Base-by-base conservation (phyloP, 2,113 vertebrate species). In the Chaetops frenatus region DNA sequence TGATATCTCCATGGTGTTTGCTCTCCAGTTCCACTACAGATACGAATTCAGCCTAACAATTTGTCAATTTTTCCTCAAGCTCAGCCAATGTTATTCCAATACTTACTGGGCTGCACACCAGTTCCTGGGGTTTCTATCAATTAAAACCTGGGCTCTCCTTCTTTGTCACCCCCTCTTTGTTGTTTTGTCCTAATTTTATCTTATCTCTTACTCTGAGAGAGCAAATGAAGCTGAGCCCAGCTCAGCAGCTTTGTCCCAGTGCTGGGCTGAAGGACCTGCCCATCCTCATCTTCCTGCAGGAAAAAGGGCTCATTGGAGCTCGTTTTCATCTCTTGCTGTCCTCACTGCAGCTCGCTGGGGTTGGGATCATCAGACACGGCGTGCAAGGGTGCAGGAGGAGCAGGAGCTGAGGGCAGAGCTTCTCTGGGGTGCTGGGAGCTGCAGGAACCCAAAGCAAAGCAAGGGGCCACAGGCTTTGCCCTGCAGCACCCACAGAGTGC, bases 61-160 rank as follows among this genome's bases (percentile, higher is more conserved):
- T 94, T 80, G 70, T 88, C 81, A 71, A 7, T 51, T 67, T 33
- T 81, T 90, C 79, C 74, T 36, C 38, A 76, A 90, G 54, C 81
- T 76, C 81, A 81, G 93, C 87, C 94, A 94, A 88, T 92, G 69
- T 58, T 85, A 96, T 90, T 94, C 72, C 89, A 90, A 74, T 93
- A 92, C 92, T 95, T 81, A 84, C 89, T 38, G 70, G 86, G 91
- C 88, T 67, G 25, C 42, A 18, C 2, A 27, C 50, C 18, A 15
- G 80, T 31, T 87, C 86, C 88, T 88, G 71, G 45, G 40, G 5
- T 81, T 83, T 58, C 50, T 91, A 56, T 91, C 69, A 54, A 12
- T 76, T 88, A 78, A 70, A 6, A 76, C 57, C 48, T n/a, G 35
- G 33, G 25, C 58, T 87, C 64, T 90, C 48, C 21, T n/a, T 82